Base-by-base conservation (phyloP, 2,888 invertebrate genomes). In the Oscheius myriophilus region DNA sequence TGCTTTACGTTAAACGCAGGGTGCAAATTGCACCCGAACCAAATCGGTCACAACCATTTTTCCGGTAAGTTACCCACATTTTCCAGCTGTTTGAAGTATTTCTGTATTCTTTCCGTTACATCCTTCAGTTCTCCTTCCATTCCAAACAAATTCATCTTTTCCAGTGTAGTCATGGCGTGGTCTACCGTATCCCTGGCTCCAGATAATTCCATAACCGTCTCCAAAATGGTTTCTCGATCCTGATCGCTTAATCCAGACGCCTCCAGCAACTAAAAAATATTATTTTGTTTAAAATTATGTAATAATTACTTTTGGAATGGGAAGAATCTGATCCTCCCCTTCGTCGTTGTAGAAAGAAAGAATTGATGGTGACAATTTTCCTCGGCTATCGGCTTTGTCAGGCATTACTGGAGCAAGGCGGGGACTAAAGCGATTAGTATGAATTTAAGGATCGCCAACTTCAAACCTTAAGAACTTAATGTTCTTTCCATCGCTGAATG, bases 161-260 rank as follows among this genome's bases (percentile, higher is more conserved):
- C 66, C n/a, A 80, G 51, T 16, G 76, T 71, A 42, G 76, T 71
- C 73, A 85, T 65, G 1, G 85, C 80, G 6, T 78, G 73, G 18
- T 83, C 72, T n/a, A 85, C 81, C 41, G 78, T 76, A 11, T 73
- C 71, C 43, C 77, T 73, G 11, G 82, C 81, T 23, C 85, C 84
- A n/a, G 82, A 79, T 18, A 83, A 68, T 52, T 85, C 84, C 85
- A 85, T 85, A 9, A 84, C 72, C 64, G 76, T 62, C 59, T 81
- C 84, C 25, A 85, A 55, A 16, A 85, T 69, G n/a, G 69, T 67
- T 25, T 85, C 79, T 1, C 83, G 69, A 58, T 85, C 85, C 42
- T 72, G 67, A 25, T 69, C 39, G 9, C 18, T 52, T 53, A 67
- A 59, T 41, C 67, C 67, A 11, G 67, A 59, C 3, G 61, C 61